A percentile compares a stretch with the other conserved stretches of the same genome.
Conservation (phyloP, 2,888 invertebrate genomes). For the Didymodactylos carnosus region DNA sequence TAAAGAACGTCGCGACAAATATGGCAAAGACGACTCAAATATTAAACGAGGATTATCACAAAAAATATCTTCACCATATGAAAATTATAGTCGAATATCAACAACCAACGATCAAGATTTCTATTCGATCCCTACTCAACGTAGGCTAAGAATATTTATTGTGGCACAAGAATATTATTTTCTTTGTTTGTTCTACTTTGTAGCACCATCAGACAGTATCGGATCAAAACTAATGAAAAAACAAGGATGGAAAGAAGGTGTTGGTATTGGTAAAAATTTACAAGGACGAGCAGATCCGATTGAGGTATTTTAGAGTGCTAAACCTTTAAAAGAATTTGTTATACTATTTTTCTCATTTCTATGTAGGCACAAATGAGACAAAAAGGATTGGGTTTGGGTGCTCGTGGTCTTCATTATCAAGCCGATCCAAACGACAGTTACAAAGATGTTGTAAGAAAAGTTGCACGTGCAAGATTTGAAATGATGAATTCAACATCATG, state of each 20-base stretch:
- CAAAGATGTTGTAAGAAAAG: constrained; percentile 67
- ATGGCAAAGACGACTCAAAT: constrained; percentile 6
- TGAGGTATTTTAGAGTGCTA: constrained; percentile 43
- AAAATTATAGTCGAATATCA: no score
- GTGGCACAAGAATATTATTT: no score
- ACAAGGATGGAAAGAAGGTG: constrained; percentile 97
- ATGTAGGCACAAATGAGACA: constrained; percentile 45
- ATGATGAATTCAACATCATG: constrained; percentile 46
- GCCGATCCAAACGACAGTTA: constrained; percentile 64
- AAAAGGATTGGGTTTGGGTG: constrained; percentile 63
- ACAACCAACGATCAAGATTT: no score
- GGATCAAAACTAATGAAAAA: constrained; percentile 60
- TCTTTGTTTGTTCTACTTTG: not conserved
- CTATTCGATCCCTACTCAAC: no score
- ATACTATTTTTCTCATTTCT: constrained; percentile 13
- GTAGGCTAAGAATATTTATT: no score
- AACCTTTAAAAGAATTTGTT: not conserved
- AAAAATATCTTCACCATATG: no score
- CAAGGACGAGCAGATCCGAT: constrained; percentile 81
- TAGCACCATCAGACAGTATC: not conserved
- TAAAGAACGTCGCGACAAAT: constrained; percentile 8
- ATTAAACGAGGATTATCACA: no score
- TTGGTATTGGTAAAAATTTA: constrained; percentile 74
- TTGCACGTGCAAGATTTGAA: constrained; percentile 67
- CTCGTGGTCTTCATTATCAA: constrained; percentile 52